Evolutionary conservation across 2,113 vertebrate genomes (phyloP), one percentile per base, ranked within the genome.

Genomic region (Pluvianellus socialis): DNA sequence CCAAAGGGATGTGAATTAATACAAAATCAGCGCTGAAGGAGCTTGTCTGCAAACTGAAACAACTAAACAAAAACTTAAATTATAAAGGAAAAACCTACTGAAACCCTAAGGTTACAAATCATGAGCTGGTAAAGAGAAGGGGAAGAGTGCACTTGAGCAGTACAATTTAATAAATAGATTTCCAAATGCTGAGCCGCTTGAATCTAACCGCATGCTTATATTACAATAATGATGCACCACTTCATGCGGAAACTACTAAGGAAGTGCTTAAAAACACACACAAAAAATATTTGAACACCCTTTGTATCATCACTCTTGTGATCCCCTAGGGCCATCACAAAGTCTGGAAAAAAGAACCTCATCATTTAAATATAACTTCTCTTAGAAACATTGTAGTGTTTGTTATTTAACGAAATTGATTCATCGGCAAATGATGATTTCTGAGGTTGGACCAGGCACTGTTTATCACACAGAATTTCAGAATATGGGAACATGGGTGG

Each of bases 371-470:
- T 12, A 9, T 27, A 49, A 76, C 6, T 87, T 27, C 44, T 9
- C 40, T 13, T 5, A 30, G 40, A 86, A 84, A 32, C 3, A 5
- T n/a, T 44, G 40, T 12, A 4, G 38, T 26, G 26, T 30, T 87
- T 32, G 4, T 52, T 27, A 13, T 53, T 63, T 58, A 22, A 23
- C 32, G 27, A 53, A 2, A 9, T 2, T 0, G 1, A 33, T 10
- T 42, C 30, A 3, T 2, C 7, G 35, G 58, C 23, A 65, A 70
- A 61, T 2, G 18, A 58, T 24, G 27, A 7, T 12, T 26, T 23
- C 17, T 55, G 44, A 62, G 83, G 71, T 42, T 65, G 44, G n/a
- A 47, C 8, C 12, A 4, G 44, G 32, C 1, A 0, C 7, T 32
- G n/a, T 10, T 63, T 27, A 16, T 23, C 26, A 28, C 22, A 3